Percentiles rank a stretch among this genome's conserved stretches.
Evolutionary conservation across 2,888 invertebrate species (phyloP).

Genomic region (Hedychridium roseum): DNA sequence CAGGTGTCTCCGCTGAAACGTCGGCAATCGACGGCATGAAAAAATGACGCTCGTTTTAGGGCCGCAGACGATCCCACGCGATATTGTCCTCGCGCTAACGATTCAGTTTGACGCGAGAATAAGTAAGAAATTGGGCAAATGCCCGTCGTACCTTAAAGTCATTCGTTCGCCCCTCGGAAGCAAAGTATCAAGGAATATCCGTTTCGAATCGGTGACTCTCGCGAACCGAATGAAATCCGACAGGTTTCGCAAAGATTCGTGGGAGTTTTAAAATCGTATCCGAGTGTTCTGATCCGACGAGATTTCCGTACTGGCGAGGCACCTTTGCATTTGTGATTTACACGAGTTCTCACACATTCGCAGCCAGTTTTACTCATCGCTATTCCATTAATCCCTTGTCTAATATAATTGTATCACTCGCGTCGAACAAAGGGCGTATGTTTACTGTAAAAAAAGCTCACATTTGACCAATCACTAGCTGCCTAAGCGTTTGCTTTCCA

Average conservation of each 20-base stretch:
- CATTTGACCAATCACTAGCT: constrained; percentile 62
- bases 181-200: no score
- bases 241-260: constrained; percentile 13
- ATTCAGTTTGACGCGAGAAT: no score
- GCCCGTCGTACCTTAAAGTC: no score
- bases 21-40: no score
- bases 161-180: no score
- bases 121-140: no score
- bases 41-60: no score
- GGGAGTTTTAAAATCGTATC: no score
- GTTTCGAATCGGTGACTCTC: no score
- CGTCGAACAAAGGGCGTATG: constrained; percentile 9
- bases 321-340: constrained; percentile 22
- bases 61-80: no score
- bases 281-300: not conserved
- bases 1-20: no score
- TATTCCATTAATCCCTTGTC: constrained; percentile 37
- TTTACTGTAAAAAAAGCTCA: constrained; percentile 47
- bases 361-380: constrained; percentile 42
- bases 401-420: constrained; percentile 22
- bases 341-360: constrained; percentile 31
- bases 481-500: constrained; percentile 58
- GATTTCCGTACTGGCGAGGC: constrained; percentile 5
- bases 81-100: no score
- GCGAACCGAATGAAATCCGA: constrained; percentile 8